Evolutionary conservation across 2,113 vertebrate genomes (phyloP).

Genomic region (Okapia johnstoni): DNA sequence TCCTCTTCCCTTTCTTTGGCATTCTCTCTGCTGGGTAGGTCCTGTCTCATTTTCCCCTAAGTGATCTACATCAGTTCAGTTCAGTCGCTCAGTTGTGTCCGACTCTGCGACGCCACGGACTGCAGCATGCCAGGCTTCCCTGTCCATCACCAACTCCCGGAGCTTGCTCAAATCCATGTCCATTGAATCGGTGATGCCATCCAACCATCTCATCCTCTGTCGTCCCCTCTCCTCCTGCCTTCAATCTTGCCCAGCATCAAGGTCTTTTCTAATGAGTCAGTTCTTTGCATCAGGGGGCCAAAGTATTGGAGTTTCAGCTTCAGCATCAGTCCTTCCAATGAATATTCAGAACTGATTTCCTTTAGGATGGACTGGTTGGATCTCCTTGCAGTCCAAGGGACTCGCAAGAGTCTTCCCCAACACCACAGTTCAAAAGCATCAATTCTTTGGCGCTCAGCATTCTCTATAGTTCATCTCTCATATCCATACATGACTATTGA

Average conservation of each 20-base stretch:
- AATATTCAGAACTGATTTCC: neutral
- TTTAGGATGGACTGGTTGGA: neutral
- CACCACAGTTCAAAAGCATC: neutral
- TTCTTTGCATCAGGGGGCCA: neutral
- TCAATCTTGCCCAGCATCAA: neutral
- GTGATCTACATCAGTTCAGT: neutral
- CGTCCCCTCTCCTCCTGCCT: rapidly evolving
- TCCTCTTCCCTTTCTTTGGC: neutral
- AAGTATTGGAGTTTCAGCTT: neutral
- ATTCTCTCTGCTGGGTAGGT: neutral
- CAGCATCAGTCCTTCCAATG: neutral
- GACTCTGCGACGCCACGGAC: neutral
- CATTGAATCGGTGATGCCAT: neutral
- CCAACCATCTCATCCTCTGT: neutral
- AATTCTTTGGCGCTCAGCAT: neutral
- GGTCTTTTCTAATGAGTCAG: neutral
- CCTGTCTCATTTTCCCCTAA: rapidly evolving
- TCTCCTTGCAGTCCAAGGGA: neutral
- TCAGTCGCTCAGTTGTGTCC: neutral
- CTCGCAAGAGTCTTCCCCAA: neutral
- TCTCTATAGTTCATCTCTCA: neutral
- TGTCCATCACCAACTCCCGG: neutral
- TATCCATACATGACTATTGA: neutral
- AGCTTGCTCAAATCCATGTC: neutral
- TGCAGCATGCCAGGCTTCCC: neutral